Evolutionary conservation across 2,113 vertebrate genomes (phyloP).

Genomic region (Rhynchopsitta pachyrhyncha): DNA sequence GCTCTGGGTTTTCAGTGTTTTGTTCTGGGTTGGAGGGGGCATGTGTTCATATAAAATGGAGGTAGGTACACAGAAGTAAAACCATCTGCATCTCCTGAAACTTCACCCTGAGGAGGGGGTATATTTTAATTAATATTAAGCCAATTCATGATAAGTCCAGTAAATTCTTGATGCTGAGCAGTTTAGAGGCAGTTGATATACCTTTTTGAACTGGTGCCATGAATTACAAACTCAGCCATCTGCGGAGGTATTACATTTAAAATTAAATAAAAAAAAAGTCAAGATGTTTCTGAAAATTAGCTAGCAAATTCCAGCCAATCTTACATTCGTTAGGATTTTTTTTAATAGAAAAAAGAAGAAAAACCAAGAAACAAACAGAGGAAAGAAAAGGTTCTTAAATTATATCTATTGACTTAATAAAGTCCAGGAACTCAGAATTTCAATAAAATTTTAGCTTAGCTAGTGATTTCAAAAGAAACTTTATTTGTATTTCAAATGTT

Average conservation of each 20-base stretch:
- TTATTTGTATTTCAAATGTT: conserved; percentile 42
- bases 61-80: conserved; percentile 34
- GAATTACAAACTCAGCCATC: conserved; percentile 76
- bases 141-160: conserved; percentile 51
- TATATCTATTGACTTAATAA: conserved; percentile 66
- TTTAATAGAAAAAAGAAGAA: background rate
- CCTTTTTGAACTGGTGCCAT: conserved; percentile 78
- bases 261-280: conserved; percentile 62
- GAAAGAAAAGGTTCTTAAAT: conserved; percentile 47
- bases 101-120: conserved; percentile 46
- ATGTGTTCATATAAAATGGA: background rate
- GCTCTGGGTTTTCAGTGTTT: conserved; percentile 15
- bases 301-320: conserved; percentile 69
- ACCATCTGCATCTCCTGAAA: conserved; percentile 55
- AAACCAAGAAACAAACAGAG: background rate
- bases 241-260: conserved; percentile 77
- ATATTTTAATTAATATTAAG: conserved; percentile 74
- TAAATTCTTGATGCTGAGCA: conserved; percentile 60
- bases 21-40: background rate
- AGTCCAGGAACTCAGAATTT: conserved; percentile 39
- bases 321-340: conserved; percentile 37
- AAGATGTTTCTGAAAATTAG: conserved; percentile 75
- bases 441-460: background rate
- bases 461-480: conserved; percentile 15
- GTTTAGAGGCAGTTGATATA: conserved; percentile 74